Evolutionary conservation across 2,113 vertebrate genomes (phyloP), one percentile per base, ranked within the genome.

Genomic region (Caranx melampygus): DNA sequence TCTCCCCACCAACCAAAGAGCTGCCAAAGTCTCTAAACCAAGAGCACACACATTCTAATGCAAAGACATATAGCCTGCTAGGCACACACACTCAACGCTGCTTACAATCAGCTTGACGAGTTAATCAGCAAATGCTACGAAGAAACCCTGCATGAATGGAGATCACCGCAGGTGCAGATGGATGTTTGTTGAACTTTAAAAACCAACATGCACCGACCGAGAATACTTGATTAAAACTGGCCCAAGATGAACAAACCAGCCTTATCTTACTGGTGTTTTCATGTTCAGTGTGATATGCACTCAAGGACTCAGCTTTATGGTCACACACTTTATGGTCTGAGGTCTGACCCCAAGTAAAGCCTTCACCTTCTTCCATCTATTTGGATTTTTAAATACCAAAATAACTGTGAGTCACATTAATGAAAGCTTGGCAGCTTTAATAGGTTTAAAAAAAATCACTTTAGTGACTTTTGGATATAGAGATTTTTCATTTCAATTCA

Each of bases 1-100:
- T 84, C 89, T 90, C 89, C 58, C 63, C 78, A 82, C 75, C 68
- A 71, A 68, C 71, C 75, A 26, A 44, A 62, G 72, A 78, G 78
- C 79, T 88, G 87, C 89, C 90, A 90, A 83, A 62, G 49, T 69
- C 81, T 84, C 68, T 31, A 66, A 75, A 84, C 59, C 62, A 70
- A 62, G 49, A 68, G 34, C 73, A 86, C 75, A 78, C 76, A 57
- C 62, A 67, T 33, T 69, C 74, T 65, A 52, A 81, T 31, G 35
- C 69, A 76, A 65, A 65, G 55, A 87, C 21, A 57, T 82, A 78
- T 67, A 84, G 58, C 66, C 63, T 49, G 61, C 31, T 51, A 57
- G 70, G 74, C 79, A 75, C 72, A 18, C 49, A n/a, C 54, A 5
- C 33, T 81, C 89, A 67, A 76, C n/a, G 21, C 78, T 37, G 57